phyloP scores from a whole-genome alignment of 2,797 vertebrate genomes.

The Brotula barbata region DNA sequence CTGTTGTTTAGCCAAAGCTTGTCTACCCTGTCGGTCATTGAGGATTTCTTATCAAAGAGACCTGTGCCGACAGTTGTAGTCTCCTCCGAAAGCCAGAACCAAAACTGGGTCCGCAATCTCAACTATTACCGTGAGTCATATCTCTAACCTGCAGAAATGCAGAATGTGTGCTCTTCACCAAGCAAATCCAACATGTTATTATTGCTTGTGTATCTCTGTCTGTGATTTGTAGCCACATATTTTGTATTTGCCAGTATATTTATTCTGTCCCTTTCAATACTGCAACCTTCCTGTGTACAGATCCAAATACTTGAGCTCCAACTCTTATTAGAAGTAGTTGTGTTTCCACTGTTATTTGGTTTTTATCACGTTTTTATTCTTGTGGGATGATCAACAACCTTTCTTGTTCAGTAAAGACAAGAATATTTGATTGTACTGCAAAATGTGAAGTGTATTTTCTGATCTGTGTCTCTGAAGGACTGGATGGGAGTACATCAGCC shows the following conservation, averaged over 20 bases:
- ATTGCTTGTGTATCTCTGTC: conserved; percentile 18
- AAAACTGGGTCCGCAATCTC: conserved; percentile 92
- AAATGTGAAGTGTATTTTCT: not conserved
- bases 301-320: too few relatives aligned
- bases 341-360: too few relatives aligned
- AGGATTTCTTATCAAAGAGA: conserved; percentile 92
- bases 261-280: not conserved
- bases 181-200: conserved; percentile 17
- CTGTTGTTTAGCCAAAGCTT: conserved; percentile 89
- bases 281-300: not conserved
- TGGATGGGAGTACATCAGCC: conserved; percentile 96
- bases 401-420: too few relatives aligned
- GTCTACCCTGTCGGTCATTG: conserved; percentile 94
- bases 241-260: not conserved
- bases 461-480: conserved; percentile 76
- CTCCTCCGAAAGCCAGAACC: conserved; percentile 77
- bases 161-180: conserved; percentile 13
- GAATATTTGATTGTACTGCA: too few relatives aligned
- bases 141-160: conserved; percentile 8
- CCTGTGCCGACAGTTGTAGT: conserved; percentile 76
- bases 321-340: too few relatives aligned
- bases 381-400: not conserved
- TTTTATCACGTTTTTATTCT: not conserved
- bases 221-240: not conserved
- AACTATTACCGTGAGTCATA: conserved; percentile 94